Base-by-base conservation (phyloP, 2,113 vertebrate species). In the Vulpes vulpes region DNA sequence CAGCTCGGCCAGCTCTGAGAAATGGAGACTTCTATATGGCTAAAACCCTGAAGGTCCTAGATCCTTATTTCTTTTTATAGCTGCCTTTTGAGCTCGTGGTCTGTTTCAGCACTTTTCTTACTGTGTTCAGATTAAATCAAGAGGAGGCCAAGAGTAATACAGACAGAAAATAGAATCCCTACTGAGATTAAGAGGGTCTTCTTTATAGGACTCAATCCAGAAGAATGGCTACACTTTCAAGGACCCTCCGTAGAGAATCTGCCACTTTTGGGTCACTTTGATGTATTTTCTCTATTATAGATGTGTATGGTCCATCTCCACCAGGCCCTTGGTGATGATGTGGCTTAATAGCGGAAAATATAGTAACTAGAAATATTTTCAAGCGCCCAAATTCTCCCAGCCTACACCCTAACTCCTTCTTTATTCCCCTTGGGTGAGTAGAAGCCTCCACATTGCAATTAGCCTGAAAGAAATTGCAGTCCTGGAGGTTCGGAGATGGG, bases 381-480 rank as follows among this genome's bases (percentile, higher is more conserved):
- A 93, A 97, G 87, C 79, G 81, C 3, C 30, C 57, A 62, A 91
- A 88, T 38, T 67, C 71, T 93, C 73, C 57, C 57, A 55, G 11
- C 35, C 69, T 90, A 23, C 3, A 65, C 43, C 62, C 25, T 82
- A 76, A 65, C 91, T 62, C 67, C 64, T 86, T 30, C 73, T 95
- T 79, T 81, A 85, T 76, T 93, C 64, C 43, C 55, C 49, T 1
- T 4, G 49, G 87, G 51, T 49, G 96, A 91, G 76, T 5, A 92
- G 84, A 95, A 49, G 27, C 60, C 53, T 95, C 84, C 71, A 73
- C 59, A 3, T 23, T 60, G 78, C 95, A 92, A 71, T 96, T 92
- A 95, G 62, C 90, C 38, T 76, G 79, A 69, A 93, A 92, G 93
- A 84, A 97, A 96, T 81, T 69, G 59, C 27, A 94, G 92, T 55